A percentile compares a stretch with the other conserved stretches of the same genome.
These are phyloP conservation scores for Chloroceryle amazona DNA, from an alignment of 2,797 vertebrate species.

Conservation along the genomic window DNA sequence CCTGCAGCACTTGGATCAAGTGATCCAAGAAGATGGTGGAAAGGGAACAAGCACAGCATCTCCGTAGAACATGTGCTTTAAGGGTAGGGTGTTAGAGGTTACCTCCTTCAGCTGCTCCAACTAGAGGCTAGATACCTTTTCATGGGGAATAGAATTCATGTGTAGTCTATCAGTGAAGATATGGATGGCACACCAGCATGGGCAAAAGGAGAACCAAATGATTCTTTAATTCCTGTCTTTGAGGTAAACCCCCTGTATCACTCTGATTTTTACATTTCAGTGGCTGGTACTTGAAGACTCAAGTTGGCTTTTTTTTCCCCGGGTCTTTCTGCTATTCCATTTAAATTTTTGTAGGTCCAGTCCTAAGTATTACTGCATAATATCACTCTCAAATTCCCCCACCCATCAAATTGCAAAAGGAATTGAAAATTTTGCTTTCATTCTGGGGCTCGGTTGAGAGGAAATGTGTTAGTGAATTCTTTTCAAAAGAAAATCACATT, in stretches of 20 bases:
- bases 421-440: background rate
- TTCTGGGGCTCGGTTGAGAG: background rate
- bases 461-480: background rate
- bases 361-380: background rate
- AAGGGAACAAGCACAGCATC: background rate
- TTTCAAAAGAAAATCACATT: background rate
- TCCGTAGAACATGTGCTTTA: background rate
- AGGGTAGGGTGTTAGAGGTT: background rate
- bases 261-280: background rate
- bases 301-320: background rate
- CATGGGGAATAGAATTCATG: background rate
- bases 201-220: background rate
- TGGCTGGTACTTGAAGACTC: background rate
- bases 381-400: background rate
- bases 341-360: background rate
- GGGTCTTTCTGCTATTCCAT: background rate
- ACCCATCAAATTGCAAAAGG: background rate
- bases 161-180: background rate
- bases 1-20: no score
- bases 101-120: rapidly evolving
- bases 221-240: background rate
- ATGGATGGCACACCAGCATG: background rate
- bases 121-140: background rate
- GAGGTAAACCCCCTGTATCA: rapidly evolving
- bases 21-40: background rate